phyloP scores from a whole-genome alignment of 1,140 invertebrate species.

The Papilio polytes region DNA sequence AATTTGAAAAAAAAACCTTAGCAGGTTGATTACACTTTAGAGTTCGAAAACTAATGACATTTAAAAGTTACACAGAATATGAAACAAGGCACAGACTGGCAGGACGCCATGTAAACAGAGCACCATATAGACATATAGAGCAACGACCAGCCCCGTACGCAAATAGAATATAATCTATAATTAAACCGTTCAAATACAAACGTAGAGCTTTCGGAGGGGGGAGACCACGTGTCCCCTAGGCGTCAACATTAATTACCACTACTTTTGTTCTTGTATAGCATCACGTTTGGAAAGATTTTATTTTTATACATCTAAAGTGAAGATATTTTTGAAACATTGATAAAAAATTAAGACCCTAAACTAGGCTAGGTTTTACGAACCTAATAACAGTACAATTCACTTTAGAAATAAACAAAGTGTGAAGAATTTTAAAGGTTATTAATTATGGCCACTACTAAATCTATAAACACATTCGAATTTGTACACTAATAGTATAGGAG shows the following conservation, averaged over 20 bases:
- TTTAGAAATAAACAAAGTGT: background rate
- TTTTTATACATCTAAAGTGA: background rate
- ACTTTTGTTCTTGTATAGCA: slow-evolving; percentile 27
- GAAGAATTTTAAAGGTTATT: background rate
- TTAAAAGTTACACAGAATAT: background rate
- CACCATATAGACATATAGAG: slow-evolving; percentile 79
- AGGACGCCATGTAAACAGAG: slow-evolving; percentile 71
- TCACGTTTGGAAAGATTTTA: background rate
- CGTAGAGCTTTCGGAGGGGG: slow-evolving; percentile 58
- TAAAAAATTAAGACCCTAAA: background rate
- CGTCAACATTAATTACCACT: slow-evolving; percentile 66
- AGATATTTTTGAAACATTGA: background rate
- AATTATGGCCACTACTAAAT: too few relatives aligned
- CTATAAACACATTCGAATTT: too few relatives aligned
- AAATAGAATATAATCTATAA: slow-evolving; percentile 76
- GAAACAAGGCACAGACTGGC: slow-evolving; percentile 51
- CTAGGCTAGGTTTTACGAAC: too few relatives aligned
- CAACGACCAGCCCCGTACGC: slow-evolving; percentile 71
- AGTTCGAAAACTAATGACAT: background rate
- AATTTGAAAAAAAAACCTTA: too few relatives aligned
- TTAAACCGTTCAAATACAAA: slow-evolving; percentile 74
- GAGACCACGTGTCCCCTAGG: slow-evolving; percentile 66
- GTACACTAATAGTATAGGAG: too few relatives aligned
- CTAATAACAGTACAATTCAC: background rate
- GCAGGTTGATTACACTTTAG: background rate